Evolutionary conservation across 53 echinoderm and acorn worm genomes (phyloP).

Genomic region (Actinopyga echinites): DNA sequence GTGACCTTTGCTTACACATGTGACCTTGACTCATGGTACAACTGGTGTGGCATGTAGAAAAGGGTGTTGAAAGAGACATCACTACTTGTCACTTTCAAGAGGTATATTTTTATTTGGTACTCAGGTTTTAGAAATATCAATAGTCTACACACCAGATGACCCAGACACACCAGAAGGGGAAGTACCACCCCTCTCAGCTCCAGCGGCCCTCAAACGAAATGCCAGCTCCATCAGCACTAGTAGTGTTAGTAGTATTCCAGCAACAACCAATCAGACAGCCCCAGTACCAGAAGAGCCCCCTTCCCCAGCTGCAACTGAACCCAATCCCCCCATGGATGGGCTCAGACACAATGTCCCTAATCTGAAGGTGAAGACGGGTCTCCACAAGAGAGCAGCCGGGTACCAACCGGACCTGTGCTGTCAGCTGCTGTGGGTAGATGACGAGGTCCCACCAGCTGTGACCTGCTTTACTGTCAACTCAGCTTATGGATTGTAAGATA

Average conservation of each 20-base stretch:
- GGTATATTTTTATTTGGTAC: not conserved
- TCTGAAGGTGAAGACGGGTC: conserved; percentile 78
- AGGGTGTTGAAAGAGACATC: no score
- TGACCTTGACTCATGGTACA: no score
- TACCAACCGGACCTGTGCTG: conserved; percentile 84
- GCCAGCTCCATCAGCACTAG: conserved; percentile 88
- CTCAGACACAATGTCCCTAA: conserved; percentile 85
- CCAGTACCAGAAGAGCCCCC: conserved; percentile 18
- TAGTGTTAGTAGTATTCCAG: conserved; percentile 57
- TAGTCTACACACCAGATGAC: conserved; percentile 94
- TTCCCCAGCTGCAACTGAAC: conserved; percentile 4
- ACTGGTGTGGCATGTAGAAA: no score
- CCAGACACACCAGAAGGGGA: conserved; percentile 94
- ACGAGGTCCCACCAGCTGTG: conserved; percentile 87
- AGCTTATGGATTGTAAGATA: conserved; percentile 91
- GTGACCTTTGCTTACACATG: no score
- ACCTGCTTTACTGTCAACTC: conserved; percentile 88
- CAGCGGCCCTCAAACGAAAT: conserved; percentile 80
- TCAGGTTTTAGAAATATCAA: conserved; percentile 88
- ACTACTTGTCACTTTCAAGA: not conserved
- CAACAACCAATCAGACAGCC: conserved; percentile 39
- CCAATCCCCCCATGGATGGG: conserved; percentile 69
- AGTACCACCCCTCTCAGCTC: conserved; percentile 78
- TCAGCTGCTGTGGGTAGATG: conserved; percentile 91
- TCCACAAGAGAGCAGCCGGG: conserved; percentile 74